Base-by-base conservation (phyloP, 2,888 invertebrate genomes). In the Mellilla xanthometata region DNA sequence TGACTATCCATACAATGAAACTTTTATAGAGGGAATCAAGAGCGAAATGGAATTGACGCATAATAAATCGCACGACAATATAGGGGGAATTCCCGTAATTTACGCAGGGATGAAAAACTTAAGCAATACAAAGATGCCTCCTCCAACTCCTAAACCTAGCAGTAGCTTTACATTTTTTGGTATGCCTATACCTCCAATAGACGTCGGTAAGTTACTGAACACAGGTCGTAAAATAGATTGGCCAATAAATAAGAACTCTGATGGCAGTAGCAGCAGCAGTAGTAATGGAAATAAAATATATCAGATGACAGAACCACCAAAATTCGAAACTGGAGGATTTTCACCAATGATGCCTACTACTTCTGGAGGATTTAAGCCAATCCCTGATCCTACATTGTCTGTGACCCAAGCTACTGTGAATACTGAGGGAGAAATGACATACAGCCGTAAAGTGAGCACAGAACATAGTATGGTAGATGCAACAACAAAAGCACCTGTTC, bases 141-240 rank as follows among this genome's bases (percentile, higher is more conserved):
- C 74, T 10, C 72, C 84, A 40, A 66, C 76, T 39, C 73, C 79
- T 22, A 88, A 86, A 22, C 88, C 93, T 0, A 72, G 62, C 1
- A 92, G 92, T 50, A 92, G 94, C 1, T 95, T 96, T 57, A 95
- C 96, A 8, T 95, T 96, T 68, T 96, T 96, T 65, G 96, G 96
- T 0, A 93, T 96, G 68, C 96, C 96, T 0, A 71, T 96, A 46
- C 95, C 96, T 1, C 91, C 92, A 26, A 74, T 96, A 32, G 93
- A 93, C 56, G 91, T 95, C 63, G 93, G 93, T 7, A 93, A 93
- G 61, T 79, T 95, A 28, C 91, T 94, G 19, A 87, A 78, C 33
- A 83, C 78, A 22, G 89, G 87, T 0, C 77, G 89, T 3, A 89
- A 88, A 68, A 71, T 87, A 38, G 89, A 89, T 56, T 86, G 84